Base-by-base conservation (phyloP, 92 coral and sea anemone genomes). In the Desmophyllum pertusum region DNA sequence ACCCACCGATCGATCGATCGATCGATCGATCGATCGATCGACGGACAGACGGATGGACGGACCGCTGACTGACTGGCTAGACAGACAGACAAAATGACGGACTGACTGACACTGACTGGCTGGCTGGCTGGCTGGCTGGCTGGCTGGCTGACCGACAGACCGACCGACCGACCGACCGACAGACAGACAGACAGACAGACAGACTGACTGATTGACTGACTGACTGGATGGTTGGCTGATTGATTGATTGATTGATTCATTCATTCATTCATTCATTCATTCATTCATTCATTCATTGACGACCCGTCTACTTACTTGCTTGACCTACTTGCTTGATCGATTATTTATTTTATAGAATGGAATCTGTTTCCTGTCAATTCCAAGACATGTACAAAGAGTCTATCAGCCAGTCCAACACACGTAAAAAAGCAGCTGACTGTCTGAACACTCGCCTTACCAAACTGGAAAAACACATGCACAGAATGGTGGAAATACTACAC, bases 371-470 rank as follows among this genome's bases (percentile, higher is more conserved):
- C 37, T 53, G 82, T 43, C 89, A 84, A 64, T 41, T 89, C 27
- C 89, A 89, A 41, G 92, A 89, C n/a, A 73, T 89, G 81, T 71
- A 63, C 73, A 78, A 70, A 23, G 89, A 86, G 27, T 37, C 83
- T 50, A 43, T 33, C 30, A 46, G 45, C 27, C 76, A 75, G 37
- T 36, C 53, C 55, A 77, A 31, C 55, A 8, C 51, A 17, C 50
- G 45, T 15, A 76, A 76, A 15, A 85, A 62, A 36, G 17, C 77
- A 0, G 36, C 38, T 33, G 29, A 68, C 19, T 59, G 84, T 31
- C 30, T 78, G 71, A 66, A 75, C 75, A 57, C 46, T 18, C 81
- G 87, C 13, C 81, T 74, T 14, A 76, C 59, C 39, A 74, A 45
- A 75, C 74, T 84, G 38, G 87, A 84, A 76, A 75, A 84, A 64